Percentiles rank a stretch among this genome's conserved stretches.
phyloP scores from a whole-genome alignment of 1,140 invertebrate species.

The Drosophila nigromelanica region DNA sequence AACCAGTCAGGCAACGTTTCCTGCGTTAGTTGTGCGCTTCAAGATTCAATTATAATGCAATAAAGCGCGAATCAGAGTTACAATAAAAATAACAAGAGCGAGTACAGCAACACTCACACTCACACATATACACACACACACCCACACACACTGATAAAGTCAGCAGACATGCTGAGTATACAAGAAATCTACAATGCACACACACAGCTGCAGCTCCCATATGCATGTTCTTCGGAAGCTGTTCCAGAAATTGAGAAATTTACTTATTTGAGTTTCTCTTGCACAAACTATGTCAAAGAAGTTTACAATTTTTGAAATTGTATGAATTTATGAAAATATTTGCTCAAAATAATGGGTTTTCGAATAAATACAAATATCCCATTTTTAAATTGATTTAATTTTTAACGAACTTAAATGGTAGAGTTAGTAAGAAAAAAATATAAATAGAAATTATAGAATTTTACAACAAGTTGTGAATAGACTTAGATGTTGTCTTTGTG shows the following conservation, averaged over 20 bases:
- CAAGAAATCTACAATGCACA: constrained; percentile 29
- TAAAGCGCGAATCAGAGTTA: constrained; percentile 81
- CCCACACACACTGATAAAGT: constrained; percentile 14
- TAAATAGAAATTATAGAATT: no score
- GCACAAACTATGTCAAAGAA: no score
- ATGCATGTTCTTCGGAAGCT: constrained; percentile 4
- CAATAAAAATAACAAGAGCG: constrained; percentile 77
- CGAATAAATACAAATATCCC: no score
- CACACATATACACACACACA: constrained; percentile 17
- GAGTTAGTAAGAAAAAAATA: no score
- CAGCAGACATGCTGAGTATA: constrained; percentile 33
- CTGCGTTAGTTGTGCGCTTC: constrained; percentile 80
- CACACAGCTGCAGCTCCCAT: constrained; percentile 20
- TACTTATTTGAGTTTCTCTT: constrained; percentile 1
- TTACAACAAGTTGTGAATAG: no score
- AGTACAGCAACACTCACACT: constrained; percentile 20
- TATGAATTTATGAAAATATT: no score
- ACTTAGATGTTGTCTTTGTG: no score
- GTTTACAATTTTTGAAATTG: no score
- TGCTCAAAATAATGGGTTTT: no score
- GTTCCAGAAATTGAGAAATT: constrained; percentile 28
- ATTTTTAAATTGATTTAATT: no score
- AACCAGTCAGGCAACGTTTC: constrained; percentile 72
- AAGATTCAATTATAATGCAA: constrained; percentile 83
- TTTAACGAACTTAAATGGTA: no score